A percentile compares a stretch with the other conserved stretches of the same genome.
phyloP scores from a whole-genome alignment of 2,888 invertebrate species.

The Ichneumoninae sp. region DNA sequence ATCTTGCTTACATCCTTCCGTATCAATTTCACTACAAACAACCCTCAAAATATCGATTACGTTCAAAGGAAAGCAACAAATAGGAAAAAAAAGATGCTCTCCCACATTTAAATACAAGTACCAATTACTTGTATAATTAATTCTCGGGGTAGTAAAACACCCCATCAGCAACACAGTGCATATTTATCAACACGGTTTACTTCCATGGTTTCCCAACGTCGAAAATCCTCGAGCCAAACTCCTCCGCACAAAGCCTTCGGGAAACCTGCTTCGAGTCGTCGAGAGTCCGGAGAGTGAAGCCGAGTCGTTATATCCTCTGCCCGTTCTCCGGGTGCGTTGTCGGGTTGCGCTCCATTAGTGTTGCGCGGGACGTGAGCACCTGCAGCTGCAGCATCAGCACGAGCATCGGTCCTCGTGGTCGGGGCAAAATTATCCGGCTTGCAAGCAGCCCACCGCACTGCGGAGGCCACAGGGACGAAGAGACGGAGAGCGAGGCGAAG shows the following conservation, averaged over 20 bases:
- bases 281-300: neutral
- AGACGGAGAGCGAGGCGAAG: neutral
- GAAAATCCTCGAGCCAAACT: constrained; percentile 3
- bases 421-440: constrained; percentile 49
- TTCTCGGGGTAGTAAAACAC: too few relatives aligned
- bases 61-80: neutral
- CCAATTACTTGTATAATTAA: too few relatives aligned
- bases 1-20: neutral
- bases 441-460: constrained; percentile 34
- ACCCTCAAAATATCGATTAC: neutral
- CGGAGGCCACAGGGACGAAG: constrained; percentile 24
- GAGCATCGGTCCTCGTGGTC: constrained; percentile 26
- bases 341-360: constrained; percentile 45
- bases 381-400: constrained; percentile 35
- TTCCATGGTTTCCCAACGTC: neutral
- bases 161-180: neutral
- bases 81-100: too few relatives aligned
- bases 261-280: neutral
- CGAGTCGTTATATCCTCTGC: neutral
- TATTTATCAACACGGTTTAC: neutral
- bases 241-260: constrained; percentile 2
- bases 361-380: constrained; percentile 38
- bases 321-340: constrained; percentile 6
- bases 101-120: too few relatives aligned
- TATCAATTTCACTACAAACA: neutral